Evolutionary conservation across 2,888 invertebrate genomes (phyloP), one percentile per base, ranked within the genome.

Genomic region (Neria commutata): DNA sequence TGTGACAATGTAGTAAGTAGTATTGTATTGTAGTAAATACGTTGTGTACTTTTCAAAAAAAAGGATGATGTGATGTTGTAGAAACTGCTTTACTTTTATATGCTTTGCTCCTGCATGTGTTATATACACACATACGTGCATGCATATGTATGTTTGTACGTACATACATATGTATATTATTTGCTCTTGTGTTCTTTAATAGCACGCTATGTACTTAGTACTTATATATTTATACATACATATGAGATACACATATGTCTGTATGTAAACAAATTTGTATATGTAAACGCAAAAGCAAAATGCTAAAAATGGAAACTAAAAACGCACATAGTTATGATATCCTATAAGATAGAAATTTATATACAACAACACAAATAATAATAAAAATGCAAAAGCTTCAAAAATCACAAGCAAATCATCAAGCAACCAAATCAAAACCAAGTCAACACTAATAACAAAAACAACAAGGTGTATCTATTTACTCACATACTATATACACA

Each of bases 1-100:
- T n/a, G 46, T 46, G 17, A 29, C 26, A 53, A 58, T 14, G 11
- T 17, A 58, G 23, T 25, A 19, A 37, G 37, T 25, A 21, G 45
- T 50, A 42, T 50, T 46, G 45, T 51, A 33, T 58, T 54, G 50
- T 50, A 25, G 23, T 48, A 59, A 56, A 55, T 29, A 37, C 19
- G 46, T n/a, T n/a, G n/a, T n/a, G 37, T 14, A 37, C 4, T 37
- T 14, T 37, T 37, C 4, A 37, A n/a, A n/a, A 42, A 42, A 46
- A 19, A 21, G 54, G 54, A 54, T 55, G 51, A 46, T 42, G 42
- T 59, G 54, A 54, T 55, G 51, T 51, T 48, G 58, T 58, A n/a
- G 51, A 60, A 58, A 61, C 57, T 58, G 68, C 67, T 68, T 68
- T 67, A 64, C 54, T 63, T 60, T 65, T 68, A 58, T 68, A 66